Evolutionary conservation across 1,140 invertebrate species (phyloP).

Genomic region (Papilio polyxenes): DNA sequence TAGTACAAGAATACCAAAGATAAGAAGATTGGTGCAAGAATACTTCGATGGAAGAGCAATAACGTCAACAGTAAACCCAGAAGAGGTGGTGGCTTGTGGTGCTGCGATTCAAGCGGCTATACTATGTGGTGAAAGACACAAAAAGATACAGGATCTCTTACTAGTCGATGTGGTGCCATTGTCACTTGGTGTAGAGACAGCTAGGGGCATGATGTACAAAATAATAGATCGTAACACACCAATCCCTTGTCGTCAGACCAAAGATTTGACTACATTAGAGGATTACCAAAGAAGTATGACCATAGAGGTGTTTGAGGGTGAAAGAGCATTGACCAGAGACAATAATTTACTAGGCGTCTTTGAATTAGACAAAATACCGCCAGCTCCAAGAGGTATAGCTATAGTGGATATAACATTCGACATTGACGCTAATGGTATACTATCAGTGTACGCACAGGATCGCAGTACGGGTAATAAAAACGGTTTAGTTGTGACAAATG

Average conservation of each 20-base stretch:
- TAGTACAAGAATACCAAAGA: conserved; percentile 83
- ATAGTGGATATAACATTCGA: conserved; percentile 68
- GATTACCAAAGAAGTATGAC: conserved; percentile 67
- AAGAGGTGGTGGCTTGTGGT: conserved; percentile 79
- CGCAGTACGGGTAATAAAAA: conserved; percentile 71
- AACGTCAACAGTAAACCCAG: conserved; percentile 78
- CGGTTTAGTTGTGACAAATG: conserved; percentile 78
- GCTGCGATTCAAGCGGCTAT: conserved; percentile 79
- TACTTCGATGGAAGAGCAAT: conserved; percentile 69
- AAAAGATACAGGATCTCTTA: conserved; percentile 78
- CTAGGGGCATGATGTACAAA: conserved; percentile 83
- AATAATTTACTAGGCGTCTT: conserved; percentile 67
- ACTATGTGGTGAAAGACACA: conserved; percentile 72
- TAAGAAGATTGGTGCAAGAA: conserved; percentile 75
- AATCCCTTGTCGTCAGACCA: conserved; percentile 78
- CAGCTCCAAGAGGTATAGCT: conserved; percentile 59
- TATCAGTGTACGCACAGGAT: conserved; percentile 81
- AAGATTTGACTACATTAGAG: conserved; percentile 66
- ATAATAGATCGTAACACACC: conserved; percentile 85
- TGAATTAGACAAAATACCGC: conserved; percentile 61
- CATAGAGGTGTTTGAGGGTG: conserved; percentile 70
- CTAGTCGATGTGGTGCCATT: conserved; percentile 81
- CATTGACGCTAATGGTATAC: conserved; percentile 61
- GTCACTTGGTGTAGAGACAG: conserved; percentile 83
- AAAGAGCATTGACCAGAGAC: conserved; percentile 61